These are phyloP conservation scores for Corythornis cristatus DNA, from an alignment of 2,113 vertebrate genomes.

Conservation along the genomic window DNA sequence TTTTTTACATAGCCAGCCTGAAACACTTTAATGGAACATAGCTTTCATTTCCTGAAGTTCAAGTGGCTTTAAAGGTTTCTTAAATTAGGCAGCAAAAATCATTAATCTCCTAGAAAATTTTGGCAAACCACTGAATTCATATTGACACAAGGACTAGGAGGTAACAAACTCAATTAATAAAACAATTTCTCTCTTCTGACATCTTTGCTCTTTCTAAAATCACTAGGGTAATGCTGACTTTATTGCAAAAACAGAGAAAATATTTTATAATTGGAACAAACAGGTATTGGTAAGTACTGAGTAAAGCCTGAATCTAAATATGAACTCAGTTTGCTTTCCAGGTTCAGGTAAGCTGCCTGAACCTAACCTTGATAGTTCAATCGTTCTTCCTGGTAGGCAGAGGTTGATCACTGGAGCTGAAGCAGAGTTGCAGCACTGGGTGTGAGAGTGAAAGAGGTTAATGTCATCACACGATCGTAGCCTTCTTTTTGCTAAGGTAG, in stretches of 20 bases:
- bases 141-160: conserved; percentile 31
- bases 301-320: neutral
- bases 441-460: neutral
- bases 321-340: neutral
- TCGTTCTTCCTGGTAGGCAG: neutral
- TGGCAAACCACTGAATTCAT: conserved; percentile 46
- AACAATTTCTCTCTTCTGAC: conserved; percentile 35
- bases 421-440: accelerated
- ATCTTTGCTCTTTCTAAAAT: conserved; percentile 25
- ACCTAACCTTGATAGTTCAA: accelerated
- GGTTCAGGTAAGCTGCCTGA: neutral
- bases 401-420: accelerated
- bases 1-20: neutral
- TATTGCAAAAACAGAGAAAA: neutral
- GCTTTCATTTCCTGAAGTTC: conserved; percentile 5
- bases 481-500: neutral
- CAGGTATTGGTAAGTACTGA: neutral
- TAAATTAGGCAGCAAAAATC: conserved; percentile 33
- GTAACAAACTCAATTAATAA: conserved; percentile 44
- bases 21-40: neutral
- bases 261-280: conserved; percentile 7
- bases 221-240: conserved; percentile 3
- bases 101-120: conserved; percentile 55
- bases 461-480: neutral
- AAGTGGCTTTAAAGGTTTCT: conserved; percentile 13